Base-by-base conservation (phyloP, 2,113 vertebrate genomes). In the Clarias macrocephalus region DNA sequence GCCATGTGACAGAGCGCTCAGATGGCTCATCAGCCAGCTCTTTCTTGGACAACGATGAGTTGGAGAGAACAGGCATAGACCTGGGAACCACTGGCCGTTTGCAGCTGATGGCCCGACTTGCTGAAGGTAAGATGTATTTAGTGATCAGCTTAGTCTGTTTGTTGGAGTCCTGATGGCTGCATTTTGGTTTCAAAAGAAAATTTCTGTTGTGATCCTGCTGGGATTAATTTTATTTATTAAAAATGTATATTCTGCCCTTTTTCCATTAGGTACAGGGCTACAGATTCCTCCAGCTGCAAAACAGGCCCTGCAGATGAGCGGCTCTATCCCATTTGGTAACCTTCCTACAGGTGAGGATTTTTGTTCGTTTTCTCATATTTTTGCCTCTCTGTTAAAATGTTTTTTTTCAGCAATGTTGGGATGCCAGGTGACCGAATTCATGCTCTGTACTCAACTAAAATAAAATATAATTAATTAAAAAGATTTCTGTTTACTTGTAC, bases 31-130 rank as follows among this genome's bases (percentile, higher is more conserved):
- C 97, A 8, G 98, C 98, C 56, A 99, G 98, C 91, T 99, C 98
- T 0, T 99, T 99, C 93, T 94, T 99, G 94, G 98, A 99, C 89
- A 99, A 97, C 28, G 98, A 99, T 86, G 98, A 99, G 90, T 92
- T 99, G 79, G 98, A 99, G 93, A 95, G 98, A 89, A 99, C 98
- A 82, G 98, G 98, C 90, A 99, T 99, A 86, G 98, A 99, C 90
- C 94, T 99, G 72, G 98, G 98, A 91, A 99, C 98, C 92, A 99
- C 98, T 48, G 98, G 98, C 54, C 97, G 98, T 65, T 95, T 99
- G 56, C 98, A 99, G 85, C 92, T 99, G 54, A 99, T 99, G 98
- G 98, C 98, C 85, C 95, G 98, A 86, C 96, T 99, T 81, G 98
- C 98, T 90, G 98, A 99, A 92, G 98, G 98, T 99, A 87, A 3